These are phyloP conservation scores for Campoplex capitator DNA, from an alignment of 2,888 invertebrate genomes.

Conservation along the genomic window DNA sequence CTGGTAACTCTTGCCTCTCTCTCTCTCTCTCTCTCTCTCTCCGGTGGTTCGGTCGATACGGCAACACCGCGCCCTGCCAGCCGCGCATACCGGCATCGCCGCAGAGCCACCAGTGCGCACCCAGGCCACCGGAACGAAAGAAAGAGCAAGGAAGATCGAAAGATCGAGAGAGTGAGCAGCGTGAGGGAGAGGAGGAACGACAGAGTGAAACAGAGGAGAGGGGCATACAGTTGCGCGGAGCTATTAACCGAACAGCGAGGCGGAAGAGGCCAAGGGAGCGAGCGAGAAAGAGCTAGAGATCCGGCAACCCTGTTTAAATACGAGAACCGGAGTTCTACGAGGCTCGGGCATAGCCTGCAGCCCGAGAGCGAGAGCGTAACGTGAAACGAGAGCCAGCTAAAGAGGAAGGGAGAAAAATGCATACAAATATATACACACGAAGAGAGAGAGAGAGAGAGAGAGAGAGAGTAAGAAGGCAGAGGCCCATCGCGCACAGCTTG, in stretches of 20 bases:
- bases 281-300: conserved; percentile 57
- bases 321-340: conserved; percentile 57
- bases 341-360: conserved; percentile 47
- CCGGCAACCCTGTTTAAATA: conserved; percentile 62
- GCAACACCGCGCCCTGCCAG: conserved; percentile 82
- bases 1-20: conserved; percentile 47
- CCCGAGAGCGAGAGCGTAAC: conserved; percentile 16
- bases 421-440: background rate
- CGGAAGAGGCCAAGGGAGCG: conserved; percentile 56
- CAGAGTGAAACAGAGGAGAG: conserved; percentile 21
- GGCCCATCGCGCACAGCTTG: conserved; percentile 62
- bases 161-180: conserved; percentile 14
- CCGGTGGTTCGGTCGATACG: conserved; percentile 82
- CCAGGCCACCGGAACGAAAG: conserved; percentile 65
- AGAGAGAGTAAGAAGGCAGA: conserved; percentile 38
- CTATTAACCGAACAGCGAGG: conserved; percentile 38
- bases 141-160: conserved; percentile 45
- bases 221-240: background rate
- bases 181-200: conserved; percentile 10
- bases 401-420: conserved; percentile 35
- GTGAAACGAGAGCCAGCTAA: conserved; percentile 16
- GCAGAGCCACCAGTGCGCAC: conserved; percentile 68
- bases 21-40: conserved; percentile 28
- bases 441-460: background rate
- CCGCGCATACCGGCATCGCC: conserved; percentile 76